Evolutionary conservation across 1,140 invertebrate genomes (phyloP), one percentile per base, ranked within the genome.

Genomic region (Caenorhabditis inopinata): DNA sequence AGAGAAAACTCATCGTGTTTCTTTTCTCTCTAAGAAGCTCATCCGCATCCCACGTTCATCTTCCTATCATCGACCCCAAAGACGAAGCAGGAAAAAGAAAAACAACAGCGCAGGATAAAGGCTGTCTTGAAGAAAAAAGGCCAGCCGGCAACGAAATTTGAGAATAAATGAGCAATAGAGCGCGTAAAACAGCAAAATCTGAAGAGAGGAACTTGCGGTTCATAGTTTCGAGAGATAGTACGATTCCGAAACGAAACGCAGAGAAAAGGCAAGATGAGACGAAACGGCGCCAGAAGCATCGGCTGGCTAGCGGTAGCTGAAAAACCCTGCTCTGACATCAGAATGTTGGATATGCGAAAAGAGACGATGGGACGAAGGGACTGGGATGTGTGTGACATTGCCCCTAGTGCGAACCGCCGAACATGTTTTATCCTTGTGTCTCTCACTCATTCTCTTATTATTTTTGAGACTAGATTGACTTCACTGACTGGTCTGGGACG

Each of bases 111-210:
- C 29, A 18, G 32, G 27, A 42, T n/a, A 68, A 68, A 68, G 29
- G 58, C 58, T 68, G 58, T 68, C 58, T 68, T 27, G 58, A 42
- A n/a, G 32, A 21, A 7, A 23, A n/a, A 42, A 18, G 58, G 32
- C 32, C 32, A 42, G 58, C n/a, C 58, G 58, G 32, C 58, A 32
- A 68, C 58, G 58, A 68, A 68, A 68, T 68, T 68, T 68, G 58
- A 68, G 58, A 68, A 68, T 68, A 68, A 68, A 68, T 68, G 58
- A 68, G 58, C 58, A 68, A 68, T 68, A 68, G 58, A 68, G 35
- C 58, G 58, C 58, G 32, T 68, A 68, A 68, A 68, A 68, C 35
- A 32, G 38, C 32, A 68, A 68, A 68, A 68, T 68, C 58, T 68
- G 58, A 29, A 38, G 58, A 68, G 58, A 7, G n/a, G 32, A 68